Evolutionary conservation across 2,113 vertebrate species (phyloP), one percentile per base, ranked within the genome.

Genomic region (Orcinus orca): DNA sequence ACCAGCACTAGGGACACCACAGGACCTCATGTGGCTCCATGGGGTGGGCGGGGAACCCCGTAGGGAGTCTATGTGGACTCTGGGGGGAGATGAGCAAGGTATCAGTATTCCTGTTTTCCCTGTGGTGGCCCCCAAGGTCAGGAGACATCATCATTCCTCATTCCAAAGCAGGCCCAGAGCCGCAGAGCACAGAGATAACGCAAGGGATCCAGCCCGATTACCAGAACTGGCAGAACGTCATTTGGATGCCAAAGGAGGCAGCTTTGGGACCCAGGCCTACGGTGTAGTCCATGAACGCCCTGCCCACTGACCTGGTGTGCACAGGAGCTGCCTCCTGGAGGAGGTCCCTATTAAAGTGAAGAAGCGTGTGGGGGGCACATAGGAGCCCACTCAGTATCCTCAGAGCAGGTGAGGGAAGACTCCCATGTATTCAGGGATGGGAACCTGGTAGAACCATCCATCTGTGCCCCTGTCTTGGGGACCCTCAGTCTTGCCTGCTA

Each of bases 131-230:
- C 96, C 81, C 98, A 95, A 98, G 97, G 98, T 93, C 97, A 97
- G 94, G 63, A 98, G 96, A 98, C 97, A 97, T 97, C 95, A 96
- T 97, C 92, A 96, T 97, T 97, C 97, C 97, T 98, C 98, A 98
- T 98, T 98, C 96, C 98, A 98, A 98, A 97, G 89, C 93, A 93
- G 95, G 90, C 41, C 12, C 88, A 95, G 91, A 90, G 53, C 80
- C 41, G 5, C 5, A 15, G 97, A 97, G 95, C 44, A 71, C 20
- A 60, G 91, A 98, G 98, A 98, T 98, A 97, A 98, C 92, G 77
- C 6, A 50, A 93, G 93, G 98, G 98, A 98, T 97, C 97, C 98
- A 95, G 95, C 93, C 97, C 92, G 98, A 98, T 96, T 79, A 97
- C 94, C 93, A 96, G 96, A 97, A 96, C 97, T 76, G 58, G 88